These are phyloP conservation scores for Drosophila ambigua DNA, from an alignment of 1,140 invertebrate species.

Conservation along the genomic window DNA sequence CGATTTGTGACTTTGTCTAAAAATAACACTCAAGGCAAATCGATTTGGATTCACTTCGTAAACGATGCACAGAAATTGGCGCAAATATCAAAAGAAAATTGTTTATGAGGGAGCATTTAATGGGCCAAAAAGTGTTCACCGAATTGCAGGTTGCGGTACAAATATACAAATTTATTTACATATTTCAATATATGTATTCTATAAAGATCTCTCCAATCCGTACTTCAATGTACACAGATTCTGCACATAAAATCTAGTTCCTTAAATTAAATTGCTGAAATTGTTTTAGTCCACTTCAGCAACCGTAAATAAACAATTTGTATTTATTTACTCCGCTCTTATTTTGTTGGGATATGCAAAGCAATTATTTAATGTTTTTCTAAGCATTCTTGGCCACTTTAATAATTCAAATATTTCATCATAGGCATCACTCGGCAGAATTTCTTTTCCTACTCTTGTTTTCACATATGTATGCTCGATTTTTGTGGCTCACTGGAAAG, in stretches of 20 bases:
- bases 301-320: no score
- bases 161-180: no score
- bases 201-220: no score
- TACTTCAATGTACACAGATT: no score
- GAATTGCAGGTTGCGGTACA: no score
- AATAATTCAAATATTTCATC: slow-evolving; percentile 13
- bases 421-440: not conserved
- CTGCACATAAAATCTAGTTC: no score
- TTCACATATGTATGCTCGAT: slow-evolving; percentile 15
- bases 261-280: no score
- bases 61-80: slow-evolving; percentile 38
- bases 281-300: no score
- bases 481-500: slow-evolving; percentile 14
- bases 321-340: no score
- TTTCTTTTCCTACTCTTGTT: slow-evolving; percentile 13
- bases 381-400: slow-evolving; percentile 23
- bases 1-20: not conserved
- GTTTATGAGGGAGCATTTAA: not conserved
- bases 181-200: no score
- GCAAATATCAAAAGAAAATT: slow-evolving; percentile 46
- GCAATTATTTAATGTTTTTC: slow-evolving; percentile 25
- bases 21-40: slow-evolving; percentile 10
- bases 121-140: not conserved
- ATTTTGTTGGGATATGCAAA: not conserved
- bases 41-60: slow-evolving; percentile 13